Evolutionary conservation across 2,113 vertebrate genomes (phyloP).

Genomic region (Stegostoma tigrinum): DNA sequence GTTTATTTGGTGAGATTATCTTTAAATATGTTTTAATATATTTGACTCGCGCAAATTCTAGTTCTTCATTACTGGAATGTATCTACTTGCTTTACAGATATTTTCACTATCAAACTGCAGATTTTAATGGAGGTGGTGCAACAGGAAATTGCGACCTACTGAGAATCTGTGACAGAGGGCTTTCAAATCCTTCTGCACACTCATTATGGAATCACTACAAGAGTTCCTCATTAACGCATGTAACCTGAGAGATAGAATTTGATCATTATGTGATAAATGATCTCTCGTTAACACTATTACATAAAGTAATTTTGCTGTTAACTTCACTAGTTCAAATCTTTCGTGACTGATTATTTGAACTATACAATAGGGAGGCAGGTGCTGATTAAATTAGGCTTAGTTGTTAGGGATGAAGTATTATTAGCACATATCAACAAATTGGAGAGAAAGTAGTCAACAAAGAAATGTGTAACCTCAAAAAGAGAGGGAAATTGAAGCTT

Average conservation of each 20-base stretch:
- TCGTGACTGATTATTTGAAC: not conserved
- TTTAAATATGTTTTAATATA: not conserved
- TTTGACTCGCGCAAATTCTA: not conserved
- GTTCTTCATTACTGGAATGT: not conserved
- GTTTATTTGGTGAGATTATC: not conserved
- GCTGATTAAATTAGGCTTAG: too few species aligned
- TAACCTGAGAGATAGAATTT: not conserved
- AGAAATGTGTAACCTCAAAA: not conserved
- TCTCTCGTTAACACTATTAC: not conserved
- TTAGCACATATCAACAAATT: not conserved
- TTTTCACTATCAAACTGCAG: constrained; percentile 54
- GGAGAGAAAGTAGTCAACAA: not conserved
- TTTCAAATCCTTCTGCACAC: not conserved
- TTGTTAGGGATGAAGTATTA: not conserved
- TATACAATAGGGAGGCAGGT: not conserved
- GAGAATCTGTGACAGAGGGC: constrained; percentile 38
- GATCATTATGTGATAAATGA: not conserved
- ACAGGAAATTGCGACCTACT: constrained; percentile 59
- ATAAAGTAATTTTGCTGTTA: not conserved
- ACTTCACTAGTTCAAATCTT: not conserved
- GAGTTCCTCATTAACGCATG: not conserved
- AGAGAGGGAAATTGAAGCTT: not conserved
- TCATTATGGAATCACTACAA: not conserved
- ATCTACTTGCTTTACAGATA: constrained; percentile 47
- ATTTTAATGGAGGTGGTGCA: constrained; percentile 56